A percentile compares a stretch with the other conserved stretches of the same genome.
phyloP scores from a whole-genome alignment of 2,888 invertebrate species.

The Carpatolechia fugitivella region DNA sequence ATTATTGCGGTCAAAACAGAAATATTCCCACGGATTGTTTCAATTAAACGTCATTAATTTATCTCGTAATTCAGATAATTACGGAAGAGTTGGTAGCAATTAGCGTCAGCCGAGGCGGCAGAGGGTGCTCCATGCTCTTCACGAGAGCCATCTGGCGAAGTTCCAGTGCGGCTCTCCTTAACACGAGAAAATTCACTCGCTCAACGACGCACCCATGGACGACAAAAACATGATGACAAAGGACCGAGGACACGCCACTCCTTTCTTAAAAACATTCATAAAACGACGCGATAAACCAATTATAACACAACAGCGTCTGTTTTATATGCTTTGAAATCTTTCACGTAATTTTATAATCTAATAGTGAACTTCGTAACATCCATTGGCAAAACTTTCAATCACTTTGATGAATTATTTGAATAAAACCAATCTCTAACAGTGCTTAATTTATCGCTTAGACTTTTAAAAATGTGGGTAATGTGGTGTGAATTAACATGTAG shows the following conservation, averaged over 20 bases:
- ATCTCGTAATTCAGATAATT: conserved; percentile 58
- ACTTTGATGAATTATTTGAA: too few relatives aligned
- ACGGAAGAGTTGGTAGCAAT: conserved; percentile 72
- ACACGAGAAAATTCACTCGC: conserved; percentile 46
- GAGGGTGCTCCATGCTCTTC: conserved; percentile 51
- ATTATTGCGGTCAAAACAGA: conserved; percentile 16
- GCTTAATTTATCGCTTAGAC: too few relatives aligned
- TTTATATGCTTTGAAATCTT: too few relatives aligned
- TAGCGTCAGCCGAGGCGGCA: conserved; percentile 58
- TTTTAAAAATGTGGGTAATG: too few relatives aligned
- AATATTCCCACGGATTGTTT: conserved; percentile 30
- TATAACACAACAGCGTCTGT: too few relatives aligned
- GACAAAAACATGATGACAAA: background rate
- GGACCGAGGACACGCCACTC: background rate
- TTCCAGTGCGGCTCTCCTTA: conserved; percentile 66
- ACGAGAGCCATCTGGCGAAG: conserved; percentile 68
- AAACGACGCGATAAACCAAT: too few relatives aligned
- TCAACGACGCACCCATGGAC: background rate
- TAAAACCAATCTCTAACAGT: too few relatives aligned
- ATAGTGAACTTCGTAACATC: too few relatives aligned
- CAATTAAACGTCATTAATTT: conserved; percentile 37
- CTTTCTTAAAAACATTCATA: too few relatives aligned
- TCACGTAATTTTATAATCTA: too few relatives aligned
- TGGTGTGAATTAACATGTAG: too few relatives aligned
- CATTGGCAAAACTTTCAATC: too few relatives aligned